Base-by-base conservation (phyloP, 2,888 invertebrate genomes). In the Gonocerus acuteangulatus region DNA sequence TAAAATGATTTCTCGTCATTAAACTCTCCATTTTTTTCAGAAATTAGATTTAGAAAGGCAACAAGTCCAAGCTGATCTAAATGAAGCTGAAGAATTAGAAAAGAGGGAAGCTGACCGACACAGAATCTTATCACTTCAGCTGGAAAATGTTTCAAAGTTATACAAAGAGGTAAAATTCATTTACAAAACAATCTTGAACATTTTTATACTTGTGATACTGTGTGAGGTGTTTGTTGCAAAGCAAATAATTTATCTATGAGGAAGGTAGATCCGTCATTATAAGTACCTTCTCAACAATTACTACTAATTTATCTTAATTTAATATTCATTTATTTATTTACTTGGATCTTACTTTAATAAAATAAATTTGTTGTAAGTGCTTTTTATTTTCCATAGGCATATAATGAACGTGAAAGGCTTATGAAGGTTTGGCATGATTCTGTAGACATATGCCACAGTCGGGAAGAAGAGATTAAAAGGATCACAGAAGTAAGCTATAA, bases 341-440 rank as follows among this genome's bases (percentile, higher is more conserved):
- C 11, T 32, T 6, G 11, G 32, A 32, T 9, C 11, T 32, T 32
- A 9, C 11, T 44, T n/a, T 44, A 9, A 11, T 44, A 44, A 44
- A 44, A 16, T 9, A 15, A 44, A 15, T 15, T 11, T 44, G 9
- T 11, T 44, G n/a, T 15, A 15, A 13, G n/a, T 15, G 6, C 16
- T 11, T 44, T 44, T 44, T 44, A n/a, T 69, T 79, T 3, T 80
- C 79, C 68, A 71, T 71, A 77, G 34, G 77, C 77, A 1, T 77
- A 79, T 60, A 77, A 78, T 64, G 75, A 78, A 67, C 76, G 79
- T 48, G 77, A 61, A 18, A 66, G 64, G 36, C 56, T 67, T 1
- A 64, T 68, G 11, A 63, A 66, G 23, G 63, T 65, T 21, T 69
- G 68, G 68, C 64, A 65, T n/a, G 65, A 63, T 32, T 62, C 68